Evolutionary conservation across 1,140 invertebrate genomes (phyloP), one percentile per base, ranked within the genome.

Genomic region (Oncopeltus fasciatus): DNA sequence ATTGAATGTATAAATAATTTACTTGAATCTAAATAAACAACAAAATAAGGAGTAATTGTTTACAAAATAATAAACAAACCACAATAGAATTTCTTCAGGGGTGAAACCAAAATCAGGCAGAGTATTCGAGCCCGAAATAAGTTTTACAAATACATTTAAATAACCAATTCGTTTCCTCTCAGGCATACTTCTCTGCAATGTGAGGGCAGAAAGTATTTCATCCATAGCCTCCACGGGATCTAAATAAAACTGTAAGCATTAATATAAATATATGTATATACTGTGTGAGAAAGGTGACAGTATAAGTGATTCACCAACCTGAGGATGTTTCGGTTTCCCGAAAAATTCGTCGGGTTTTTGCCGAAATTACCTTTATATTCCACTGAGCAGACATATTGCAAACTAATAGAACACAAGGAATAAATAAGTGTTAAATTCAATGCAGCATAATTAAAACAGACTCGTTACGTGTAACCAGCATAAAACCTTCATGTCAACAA

Each of bases 91-190:
- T 70, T 92, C 86, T 72, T 86, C 83, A 44, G 80, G 76, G 63
- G 78, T 81, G 70, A 86, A 87, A 29, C 85, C 84, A 71, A 88
- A 67, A 59, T 71, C 77, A 67, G 81, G 77, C 70, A 74, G 71
- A 64, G 72, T 69, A 64, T 84, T 80, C 72, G 81, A 78, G 75
- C 85, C 84, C 69, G 78, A 76, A 57, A 87, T 77, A 64, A 90
- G 76, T 71, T 85, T 87, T 27, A 89, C 85, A 77, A 90, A 84
- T 63, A 81, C 83, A 79, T 91, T 91, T 60, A 92, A 77, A 72
- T 88, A 88, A 51, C 82, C 85, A 64, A 90, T 74, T 73, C 83
- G 83, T 72, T 81, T 81, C 60, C 77, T 80, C 71, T 83, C 85
- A 60, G 82, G 77, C 26, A 83, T 71, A 65, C 77, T 78, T 66